phyloP scores from a whole-genome alignment of 2,113 vertebrate species.

The Saccopteryx leptura region DNA sequence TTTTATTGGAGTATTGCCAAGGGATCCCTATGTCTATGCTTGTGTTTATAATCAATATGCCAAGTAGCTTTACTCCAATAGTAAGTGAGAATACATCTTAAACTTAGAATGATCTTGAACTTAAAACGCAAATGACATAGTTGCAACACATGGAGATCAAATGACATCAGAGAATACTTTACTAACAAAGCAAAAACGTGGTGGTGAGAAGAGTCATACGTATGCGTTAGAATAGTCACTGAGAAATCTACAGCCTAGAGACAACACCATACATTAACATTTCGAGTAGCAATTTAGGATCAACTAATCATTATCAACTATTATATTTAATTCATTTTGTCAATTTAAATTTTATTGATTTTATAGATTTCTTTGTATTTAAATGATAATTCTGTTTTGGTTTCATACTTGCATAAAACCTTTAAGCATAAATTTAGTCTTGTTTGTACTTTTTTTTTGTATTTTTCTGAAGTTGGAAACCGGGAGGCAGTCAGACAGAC shows the following conservation, averaged over 20 bases:
- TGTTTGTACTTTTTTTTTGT: not conserved
- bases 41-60: slow-evolving; percentile 14
- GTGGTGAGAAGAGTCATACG: not conserved
- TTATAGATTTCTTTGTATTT: slow-evolving; percentile 12
- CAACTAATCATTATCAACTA: not conserved
- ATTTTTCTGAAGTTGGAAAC: too few species aligned
- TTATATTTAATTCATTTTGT: not conserved
- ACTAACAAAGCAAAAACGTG: not conserved
- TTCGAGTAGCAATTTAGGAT: not conserved
- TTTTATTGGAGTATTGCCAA: not conserved
- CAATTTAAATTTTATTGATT: slow-evolving; percentile 25
- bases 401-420: slow-evolving; percentile 35
- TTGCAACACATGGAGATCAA: not conserved
- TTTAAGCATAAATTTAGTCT: not conserved
- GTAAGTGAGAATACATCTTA: not conserved
- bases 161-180: not conserved
- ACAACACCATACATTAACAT: not conserved
- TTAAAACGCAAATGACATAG: slow-evolving; percentile 25
- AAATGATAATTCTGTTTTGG: not conserved
- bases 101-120: not conserved
- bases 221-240: not conserved
- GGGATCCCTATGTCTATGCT: not conserved
- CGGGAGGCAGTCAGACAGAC: too few species aligned
- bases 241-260: not conserved
- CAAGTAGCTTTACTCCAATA: not conserved